Percentiles rank a stretch among this genome's conserved stretches.
These are phyloP conservation scores for Pachypeltis micranthus DNA, from an alignment of 1,140 invertebrate species.

Conservation along the genomic window DNA sequence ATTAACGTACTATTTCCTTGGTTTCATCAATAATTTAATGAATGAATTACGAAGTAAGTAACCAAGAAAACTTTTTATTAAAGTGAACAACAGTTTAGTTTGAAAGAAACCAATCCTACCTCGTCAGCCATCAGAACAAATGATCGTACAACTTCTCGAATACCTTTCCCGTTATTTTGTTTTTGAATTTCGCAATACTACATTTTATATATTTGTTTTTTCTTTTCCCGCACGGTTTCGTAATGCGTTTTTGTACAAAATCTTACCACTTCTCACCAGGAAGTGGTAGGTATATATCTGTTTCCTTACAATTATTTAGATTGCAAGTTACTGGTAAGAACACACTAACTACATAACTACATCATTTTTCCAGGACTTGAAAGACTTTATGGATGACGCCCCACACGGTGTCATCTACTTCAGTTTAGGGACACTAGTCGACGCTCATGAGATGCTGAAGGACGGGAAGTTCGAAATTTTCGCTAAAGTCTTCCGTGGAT, in stretches of 20 bases:
- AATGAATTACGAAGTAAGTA: too few species aligned
- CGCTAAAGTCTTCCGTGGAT: conserved; percentile 38
- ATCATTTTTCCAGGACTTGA: conserved; percentile 21
- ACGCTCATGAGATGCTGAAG: conserved; percentile 21
- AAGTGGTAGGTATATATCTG: background rate
- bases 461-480: conserved; percentile 26
- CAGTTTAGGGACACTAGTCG: conserved; percentile 32
- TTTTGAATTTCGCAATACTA: too few species aligned
- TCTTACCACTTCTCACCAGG: conserved; percentile 19
- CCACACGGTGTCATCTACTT: conserved; percentile 36
- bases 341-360: background rate
- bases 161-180: too few species aligned
- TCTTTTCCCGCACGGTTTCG: background rate
- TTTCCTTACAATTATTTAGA: background rate
- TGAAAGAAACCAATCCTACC: too few species aligned
- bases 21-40: too few species aligned
- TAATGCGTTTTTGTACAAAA: background rate
- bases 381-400: conserved; percentile 31
- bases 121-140: too few species aligned
- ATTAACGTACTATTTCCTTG: too few species aligned
- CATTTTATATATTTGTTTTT: too few species aligned
- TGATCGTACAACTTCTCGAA: too few species aligned
- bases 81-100: too few species aligned
- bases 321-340: background rate
- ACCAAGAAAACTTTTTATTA: too few species aligned